Evolutionary conservation across 1,140 invertebrate genomes (phyloP).

Genomic region (Cotesia typhae): DNA sequence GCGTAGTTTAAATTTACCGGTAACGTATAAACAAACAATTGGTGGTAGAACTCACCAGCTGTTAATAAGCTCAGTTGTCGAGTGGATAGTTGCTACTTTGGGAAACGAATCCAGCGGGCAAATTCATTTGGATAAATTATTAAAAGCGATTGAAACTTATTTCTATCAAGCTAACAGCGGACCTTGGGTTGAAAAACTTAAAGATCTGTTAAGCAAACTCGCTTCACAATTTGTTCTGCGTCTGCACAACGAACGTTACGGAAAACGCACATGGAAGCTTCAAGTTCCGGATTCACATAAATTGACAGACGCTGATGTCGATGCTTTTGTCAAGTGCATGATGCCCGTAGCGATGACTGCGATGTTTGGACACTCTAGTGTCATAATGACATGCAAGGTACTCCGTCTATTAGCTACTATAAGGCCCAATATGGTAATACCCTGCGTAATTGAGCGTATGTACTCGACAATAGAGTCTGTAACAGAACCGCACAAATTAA

Average conservation of each 20-base stretch:
- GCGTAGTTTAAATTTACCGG: conserved; percentile 80
- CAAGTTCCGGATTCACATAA: conserved; percentile 74
- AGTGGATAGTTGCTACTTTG: conserved; percentile 59
- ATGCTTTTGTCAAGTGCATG: conserved; percentile 81
- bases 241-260: conserved; percentile 72
- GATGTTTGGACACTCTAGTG: conserved; percentile 80
- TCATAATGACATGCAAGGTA: conserved; percentile 72
- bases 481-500: conserved; percentile 88
- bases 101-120: conserved; percentile 71
- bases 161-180: conserved; percentile 90
- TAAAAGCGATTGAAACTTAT: conserved; percentile 87
- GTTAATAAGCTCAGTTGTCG: conserved; percentile 69
- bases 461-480: conserved; percentile 83
- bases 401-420: conserved; percentile 81
- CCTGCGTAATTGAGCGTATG: conserved; percentile 82
- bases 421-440: conserved; percentile 84
- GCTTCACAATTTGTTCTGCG: conserved; percentile 69
- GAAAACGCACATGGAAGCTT: conserved; percentile 73
- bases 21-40: conserved; percentile 73
- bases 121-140: conserved; percentile 80
- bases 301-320: conserved; percentile 83
- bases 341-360: conserved; percentile 75
- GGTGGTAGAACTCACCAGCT: conserved; percentile 63
- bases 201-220: conserved; percentile 72
- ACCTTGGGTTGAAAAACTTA: conserved; percentile 75